Percentiles rank a stretch among this genome's conserved stretches.
Conservation (phyloP, 2,797 vertebrate species). For the Gymnocypris eckloni region DNA sequence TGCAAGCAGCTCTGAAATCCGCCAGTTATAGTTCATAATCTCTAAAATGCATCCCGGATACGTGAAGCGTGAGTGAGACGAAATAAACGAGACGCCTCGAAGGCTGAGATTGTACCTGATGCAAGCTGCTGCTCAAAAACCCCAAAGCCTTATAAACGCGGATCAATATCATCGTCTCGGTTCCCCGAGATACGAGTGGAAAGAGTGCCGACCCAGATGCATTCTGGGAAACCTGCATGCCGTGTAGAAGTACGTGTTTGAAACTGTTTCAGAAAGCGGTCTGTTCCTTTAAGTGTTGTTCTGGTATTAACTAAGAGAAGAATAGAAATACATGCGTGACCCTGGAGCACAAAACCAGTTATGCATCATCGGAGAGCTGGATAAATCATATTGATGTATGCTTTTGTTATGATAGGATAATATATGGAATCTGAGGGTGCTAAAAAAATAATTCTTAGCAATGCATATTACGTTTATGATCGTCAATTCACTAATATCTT, state of each 20-base stretch:
- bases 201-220: conserved; percentile 63
- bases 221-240: conserved; percentile 67
- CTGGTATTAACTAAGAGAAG: conserved; percentile 66
- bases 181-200: too few relatives aligned
- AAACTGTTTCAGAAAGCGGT: conserved; percentile 79
- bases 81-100: too few relatives aligned
- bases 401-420: too few relatives aligned
- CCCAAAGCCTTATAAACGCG: conserved; percentile 82
- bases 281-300: conserved; percentile 74
- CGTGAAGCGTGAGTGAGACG: too few relatives aligned
- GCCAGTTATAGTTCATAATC: too few relatives aligned
- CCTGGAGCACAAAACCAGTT: too few relatives aligned
- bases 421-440: too few relatives aligned
- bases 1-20: background rate
- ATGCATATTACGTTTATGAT: too few relatives aligned
- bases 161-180: conserved; percentile 29
- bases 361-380: too few relatives aligned
- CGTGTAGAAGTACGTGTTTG: conserved; percentile 70
- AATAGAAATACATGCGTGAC: conserved; percentile 42
- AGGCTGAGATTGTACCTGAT: conserved; percentile 81
- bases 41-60: background rate
- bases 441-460: too few relatives aligned
- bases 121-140: conserved; percentile 84
- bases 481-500: too few relatives aligned
- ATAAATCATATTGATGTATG: too few relatives aligned